Conservation (phyloP, 2,797 vertebrate genomes). For the Fistularia tabacaria region DNA sequence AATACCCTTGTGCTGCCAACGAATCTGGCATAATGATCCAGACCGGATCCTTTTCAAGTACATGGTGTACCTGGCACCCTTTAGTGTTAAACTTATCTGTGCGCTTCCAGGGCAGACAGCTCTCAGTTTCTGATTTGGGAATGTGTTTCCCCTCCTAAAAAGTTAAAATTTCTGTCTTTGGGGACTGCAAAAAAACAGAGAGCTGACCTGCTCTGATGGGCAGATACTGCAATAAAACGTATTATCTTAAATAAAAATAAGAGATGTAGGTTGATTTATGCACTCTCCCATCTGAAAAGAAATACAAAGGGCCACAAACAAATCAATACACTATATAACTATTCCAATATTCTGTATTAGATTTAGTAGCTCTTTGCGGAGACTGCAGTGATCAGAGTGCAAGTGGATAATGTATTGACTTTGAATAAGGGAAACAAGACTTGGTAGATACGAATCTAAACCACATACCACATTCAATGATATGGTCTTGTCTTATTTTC, state of each 20-base stretch:
- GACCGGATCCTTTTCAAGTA: conserved; percentile 41
- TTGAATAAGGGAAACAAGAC: background rate
- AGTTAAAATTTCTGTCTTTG: conserved; percentile 4
- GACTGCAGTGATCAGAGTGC: background rate
- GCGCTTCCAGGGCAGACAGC: conserved; percentile 21
- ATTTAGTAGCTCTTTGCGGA: background rate
- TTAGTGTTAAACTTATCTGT: conserved; percentile 44
- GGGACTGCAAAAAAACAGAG: conserved; percentile 15
- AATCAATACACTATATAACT: conserved; percentile 4
- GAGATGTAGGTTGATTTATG: background rate
- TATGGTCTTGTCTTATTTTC: conserved; percentile 16
- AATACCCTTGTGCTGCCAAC: conserved; percentile 29
- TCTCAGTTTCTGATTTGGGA: conserved; percentile 15
- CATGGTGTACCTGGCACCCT: conserved; percentile 37
- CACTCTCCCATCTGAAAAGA: background rate
- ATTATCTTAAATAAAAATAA: too few species aligned
- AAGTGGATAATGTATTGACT: conserved; percentile 5
- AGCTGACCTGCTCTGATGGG: conserved; percentile 18
- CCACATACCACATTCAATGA: conserved; percentile 5
- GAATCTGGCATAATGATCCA: conserved; percentile 22
- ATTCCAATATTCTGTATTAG: background rate
- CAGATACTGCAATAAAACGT: background rate
- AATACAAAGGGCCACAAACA: conserved; percentile 1
- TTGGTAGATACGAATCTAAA: background rate
- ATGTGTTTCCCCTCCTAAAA: conserved; percentile 3